phyloP scores from a whole-genome alignment of 2,888 invertebrate genomes.

The Balanococcus diminutus region DNA sequence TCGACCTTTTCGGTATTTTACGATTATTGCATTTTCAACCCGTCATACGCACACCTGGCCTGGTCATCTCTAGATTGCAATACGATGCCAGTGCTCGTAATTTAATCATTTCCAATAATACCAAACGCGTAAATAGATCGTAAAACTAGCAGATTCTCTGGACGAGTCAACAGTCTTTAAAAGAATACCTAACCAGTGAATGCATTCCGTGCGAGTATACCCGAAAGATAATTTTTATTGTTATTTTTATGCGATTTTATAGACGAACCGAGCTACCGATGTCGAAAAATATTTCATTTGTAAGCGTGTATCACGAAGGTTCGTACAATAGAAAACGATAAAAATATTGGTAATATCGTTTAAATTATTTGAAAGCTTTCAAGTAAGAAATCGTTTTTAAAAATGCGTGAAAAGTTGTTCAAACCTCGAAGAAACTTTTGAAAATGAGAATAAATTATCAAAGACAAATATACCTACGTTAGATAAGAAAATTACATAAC shows the following conservation, averaged over 20 bases:
- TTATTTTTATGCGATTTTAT: not conserved
- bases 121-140: constrained; percentile 36
- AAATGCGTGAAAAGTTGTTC: no score
- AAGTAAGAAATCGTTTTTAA: no score
- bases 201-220: not conserved
- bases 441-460: no score
- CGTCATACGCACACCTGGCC: constrained; percentile 32
- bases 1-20: constrained; percentile 21
- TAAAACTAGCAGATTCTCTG: not conserved
- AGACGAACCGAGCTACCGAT: not conserved
- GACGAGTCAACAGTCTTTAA: constrained; percentile 1
- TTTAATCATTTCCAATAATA: constrained; percentile 33
- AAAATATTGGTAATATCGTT: no score
- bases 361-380: no score
- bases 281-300: constrained; percentile 20
- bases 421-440: no score
- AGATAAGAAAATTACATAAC: no score
- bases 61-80: constrained; percentile 23
- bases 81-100: constrained; percentile 24
- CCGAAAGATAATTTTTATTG: constrained; percentile 2
- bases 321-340: no score
- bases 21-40: constrained; percentile 27
- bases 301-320: no score
- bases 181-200: not conserved
- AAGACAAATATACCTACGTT: no score